phyloP scores from a whole-genome alignment of 2,888 invertebrate genomes.

The Alcis repandata region DNA sequence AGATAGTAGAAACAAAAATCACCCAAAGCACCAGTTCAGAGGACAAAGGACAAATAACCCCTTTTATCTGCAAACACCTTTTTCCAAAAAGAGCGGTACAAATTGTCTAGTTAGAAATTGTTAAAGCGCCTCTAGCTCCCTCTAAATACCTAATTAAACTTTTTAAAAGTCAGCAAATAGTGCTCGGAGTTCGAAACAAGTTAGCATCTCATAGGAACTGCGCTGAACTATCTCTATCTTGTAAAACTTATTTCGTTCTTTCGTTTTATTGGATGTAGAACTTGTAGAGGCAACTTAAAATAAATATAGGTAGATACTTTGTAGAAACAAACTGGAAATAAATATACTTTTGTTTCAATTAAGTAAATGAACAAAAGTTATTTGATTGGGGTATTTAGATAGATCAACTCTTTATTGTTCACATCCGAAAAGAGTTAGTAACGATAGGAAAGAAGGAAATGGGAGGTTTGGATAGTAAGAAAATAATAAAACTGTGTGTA shows the following conservation, averaged over 20 bases:
- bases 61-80: not conserved
- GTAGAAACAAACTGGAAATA: too few species aligned
- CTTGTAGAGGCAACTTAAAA: constrained; percentile 6
- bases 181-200: constrained; percentile 23
- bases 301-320: not conserved
- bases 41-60: not conserved
- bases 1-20: not conserved
- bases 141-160: constrained; percentile 34
- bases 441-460: too few species aligned
- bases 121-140: constrained; percentile 16
- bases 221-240: constrained; percentile 18
- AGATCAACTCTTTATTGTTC: too few species aligned
- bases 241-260: constrained; percentile 19
- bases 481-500: too few species aligned
- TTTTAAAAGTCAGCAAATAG: constrained; percentile 32
- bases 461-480: too few species aligned
- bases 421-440: too few species aligned
- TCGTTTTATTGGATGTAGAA: constrained; percentile 9
- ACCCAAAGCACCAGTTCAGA: not conserved
- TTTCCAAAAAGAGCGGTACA: constrained; percentile 6
- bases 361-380: too few species aligned
- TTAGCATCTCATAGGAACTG: constrained; percentile 20
- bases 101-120: constrained; percentile 24
- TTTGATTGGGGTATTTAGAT: too few species aligned
- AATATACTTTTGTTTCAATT: too few species aligned